Evolutionary conservation across 1,140 invertebrate species (phyloP), one percentile per base, ranked within the genome.

Genomic region (Amphibalanus amphitrite): DNA sequence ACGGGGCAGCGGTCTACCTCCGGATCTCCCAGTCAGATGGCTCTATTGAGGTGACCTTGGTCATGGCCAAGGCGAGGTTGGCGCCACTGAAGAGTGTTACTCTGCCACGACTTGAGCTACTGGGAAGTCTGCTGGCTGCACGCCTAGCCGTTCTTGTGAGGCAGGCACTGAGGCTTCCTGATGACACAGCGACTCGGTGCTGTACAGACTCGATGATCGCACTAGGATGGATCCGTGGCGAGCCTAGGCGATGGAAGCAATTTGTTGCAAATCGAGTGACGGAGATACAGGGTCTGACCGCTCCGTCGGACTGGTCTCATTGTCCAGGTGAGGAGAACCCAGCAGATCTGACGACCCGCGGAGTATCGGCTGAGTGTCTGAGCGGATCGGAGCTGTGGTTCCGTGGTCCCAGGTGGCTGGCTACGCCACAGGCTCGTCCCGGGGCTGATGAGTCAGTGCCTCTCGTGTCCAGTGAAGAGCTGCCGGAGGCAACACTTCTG

Each of bases 261-360:
- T 73, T 73, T 64, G 72, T 73, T 71, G 29, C 47, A 25, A 73
- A 73, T 69, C 20, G 72, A 71, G 29, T 71, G n/a, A 71, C 59
- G 65, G 72, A 73, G 47, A 73, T 73, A 28, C 47, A 72, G 67
- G 8, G 65, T 29, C 64, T 71, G 28, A 71, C 71, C 65, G 13
- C 25, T 47, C n/a, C 69, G 23, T 29, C 68, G 25, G 29, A 30
- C 20, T 73, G 72, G 70, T n/a, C n/a, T 4, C 72, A 73, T 59
- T 64, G 29, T 25, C 69, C 72, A 73, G 71, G 72, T 40, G 47
- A 69, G 30, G 28, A 29, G 29, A 72, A 73, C 28, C 69, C 72
- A 28, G 72, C 71, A n/a, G 71, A 72, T 69, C 38, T 72, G 3
- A 68, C 64, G 4, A 72, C 38, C 30, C 69, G 71, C 33, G 72